Evolutionary conservation across 2,797 vertebrate species (phyloP).

Genomic region (Phrynocephalus forsythii): DNA sequence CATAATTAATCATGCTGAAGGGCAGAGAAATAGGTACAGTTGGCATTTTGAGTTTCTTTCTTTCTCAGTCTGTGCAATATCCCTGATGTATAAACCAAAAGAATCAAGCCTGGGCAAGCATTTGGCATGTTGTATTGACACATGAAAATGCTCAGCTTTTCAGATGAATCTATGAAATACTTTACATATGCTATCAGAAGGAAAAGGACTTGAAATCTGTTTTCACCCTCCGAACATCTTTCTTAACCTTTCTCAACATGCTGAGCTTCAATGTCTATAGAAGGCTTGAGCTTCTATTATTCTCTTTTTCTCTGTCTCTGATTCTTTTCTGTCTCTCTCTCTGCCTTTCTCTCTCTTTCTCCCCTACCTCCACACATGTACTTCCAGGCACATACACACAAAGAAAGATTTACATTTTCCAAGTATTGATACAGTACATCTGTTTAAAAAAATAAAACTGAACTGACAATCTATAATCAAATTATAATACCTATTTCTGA

Average conservation of each 20-base stretch:
- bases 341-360: no score
- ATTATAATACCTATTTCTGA: background rate
- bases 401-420: background rate
- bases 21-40: background rate
- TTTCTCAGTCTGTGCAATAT: background rate
- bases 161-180: background rate
- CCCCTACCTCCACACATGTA: no score
- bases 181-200: background rate
- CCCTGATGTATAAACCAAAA: background rate
- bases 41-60: background rate
- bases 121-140: background rate
- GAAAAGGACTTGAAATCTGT: background rate
- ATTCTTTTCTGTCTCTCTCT: no score
- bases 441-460: slow-evolving; percentile 17
- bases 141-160: background rate
- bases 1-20: slow-evolving; percentile 16
- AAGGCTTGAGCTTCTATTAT: background rate
- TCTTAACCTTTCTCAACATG: background rate
- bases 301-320: no score
- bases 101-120: background rate
- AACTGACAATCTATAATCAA: background rate
- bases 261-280: background rate
- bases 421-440: slow-evolving; percentile 6
- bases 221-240: background rate
- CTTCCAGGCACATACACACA: no score